phyloP scores from a whole-genome alignment of 2,113 vertebrate genomes.

The Actinemys pallida region DNA sequence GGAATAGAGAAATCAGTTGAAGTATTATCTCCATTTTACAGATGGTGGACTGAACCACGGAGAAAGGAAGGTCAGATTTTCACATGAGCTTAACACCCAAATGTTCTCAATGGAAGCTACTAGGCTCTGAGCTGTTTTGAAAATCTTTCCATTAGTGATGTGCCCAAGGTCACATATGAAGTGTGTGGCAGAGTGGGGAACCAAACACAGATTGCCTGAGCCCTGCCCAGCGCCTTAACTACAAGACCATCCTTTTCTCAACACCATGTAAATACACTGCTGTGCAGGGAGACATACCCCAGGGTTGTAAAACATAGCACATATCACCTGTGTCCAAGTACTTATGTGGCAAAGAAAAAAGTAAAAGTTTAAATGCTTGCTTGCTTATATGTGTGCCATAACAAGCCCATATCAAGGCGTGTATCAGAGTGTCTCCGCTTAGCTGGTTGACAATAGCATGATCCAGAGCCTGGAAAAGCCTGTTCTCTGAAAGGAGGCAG shows the following conservation, averaged over 20 bases:
- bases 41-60: background rate
- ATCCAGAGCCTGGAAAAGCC: slow-evolving; percentile 27
- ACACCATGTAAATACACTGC: background rate
- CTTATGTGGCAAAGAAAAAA: background rate
- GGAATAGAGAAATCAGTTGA: background rate
- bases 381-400: background rate
- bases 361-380: slow-evolving; percentile 6
- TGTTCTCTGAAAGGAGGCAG: slow-evolving; percentile 14
- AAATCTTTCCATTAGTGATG: background rate
- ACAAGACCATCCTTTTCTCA: background rate
- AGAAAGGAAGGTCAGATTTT: background rate
- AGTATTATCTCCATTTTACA: background rate
- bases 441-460: fast-evolving
- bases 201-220: background rate
- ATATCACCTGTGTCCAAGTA: background rate
- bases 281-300: background rate
- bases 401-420: background rate
- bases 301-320: background rate
- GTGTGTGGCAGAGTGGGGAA: background rate
- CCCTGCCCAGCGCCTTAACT: background rate
- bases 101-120: background rate
- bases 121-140: background rate
- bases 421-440: background rate
- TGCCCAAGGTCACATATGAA: background rate
- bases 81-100: background rate